phyloP scores from a whole-genome alignment of 2,797 vertebrate genomes.

The Parambassis ranga region DNA sequence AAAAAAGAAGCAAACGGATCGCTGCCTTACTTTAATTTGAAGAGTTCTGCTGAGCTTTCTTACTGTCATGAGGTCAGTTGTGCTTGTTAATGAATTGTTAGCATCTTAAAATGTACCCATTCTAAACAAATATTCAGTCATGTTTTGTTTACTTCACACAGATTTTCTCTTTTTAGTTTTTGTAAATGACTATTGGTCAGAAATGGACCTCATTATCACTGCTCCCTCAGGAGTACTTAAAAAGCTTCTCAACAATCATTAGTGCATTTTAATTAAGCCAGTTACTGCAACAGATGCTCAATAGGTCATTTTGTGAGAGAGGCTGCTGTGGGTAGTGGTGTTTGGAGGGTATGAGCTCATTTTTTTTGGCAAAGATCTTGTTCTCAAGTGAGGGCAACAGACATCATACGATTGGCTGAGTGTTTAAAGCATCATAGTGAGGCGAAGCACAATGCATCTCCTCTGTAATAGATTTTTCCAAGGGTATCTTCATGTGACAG shows the following conservation, averaged over 20 bases:
- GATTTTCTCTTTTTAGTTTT: neutral
- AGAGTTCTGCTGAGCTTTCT: too few species aligned
- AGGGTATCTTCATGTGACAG: neutral
- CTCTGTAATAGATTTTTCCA: too few species aligned
- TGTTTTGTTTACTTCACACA: neutral
- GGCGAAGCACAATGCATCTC: neutral
- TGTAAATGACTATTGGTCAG: neutral
- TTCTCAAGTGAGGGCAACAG: slow-evolving; percentile 18
- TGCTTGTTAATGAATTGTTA: slow-evolving; percentile 9
- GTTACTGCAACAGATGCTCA: slow-evolving; percentile 30
- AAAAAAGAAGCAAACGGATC: too few species aligned
- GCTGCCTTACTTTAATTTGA: too few species aligned
- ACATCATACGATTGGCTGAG: slow-evolving; percentile 21
- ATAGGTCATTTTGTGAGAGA: slow-evolving; percentile 6
- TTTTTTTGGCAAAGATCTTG: slow-evolving; percentile 24
- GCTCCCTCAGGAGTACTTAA: neutral
- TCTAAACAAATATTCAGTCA: neutral
- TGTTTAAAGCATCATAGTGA: too few species aligned
- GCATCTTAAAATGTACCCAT: neutral
- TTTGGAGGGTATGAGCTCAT: slow-evolving; percentile 26
- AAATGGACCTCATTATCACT: neutral
- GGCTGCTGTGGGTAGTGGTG: neutral
- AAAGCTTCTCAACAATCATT: slow-evolving; percentile 1
- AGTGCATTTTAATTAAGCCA: slow-evolving; percentile 28
- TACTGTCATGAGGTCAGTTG: too few species aligned